Conservation (phyloP, 1,140 invertebrate genomes). For the Nomia melanderi region DNA sequence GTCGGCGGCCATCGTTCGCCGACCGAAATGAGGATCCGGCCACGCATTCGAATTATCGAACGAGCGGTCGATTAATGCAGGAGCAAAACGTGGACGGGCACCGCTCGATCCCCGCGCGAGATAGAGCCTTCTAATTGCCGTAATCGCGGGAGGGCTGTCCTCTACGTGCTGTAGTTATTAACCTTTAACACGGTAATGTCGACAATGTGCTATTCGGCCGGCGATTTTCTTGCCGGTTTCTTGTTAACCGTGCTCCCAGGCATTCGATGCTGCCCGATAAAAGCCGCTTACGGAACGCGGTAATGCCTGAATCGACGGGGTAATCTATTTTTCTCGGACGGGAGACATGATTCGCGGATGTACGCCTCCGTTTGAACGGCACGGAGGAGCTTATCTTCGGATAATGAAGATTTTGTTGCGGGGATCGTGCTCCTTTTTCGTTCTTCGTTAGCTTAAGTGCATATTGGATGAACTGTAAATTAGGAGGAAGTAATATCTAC, state of each 20-base stretch:
- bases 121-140: slow-evolving; percentile 47
- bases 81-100: slow-evolving; percentile 18
- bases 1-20: too few species aligned
- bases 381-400: too few species aligned
- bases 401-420: too few species aligned
- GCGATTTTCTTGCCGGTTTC: background rate
- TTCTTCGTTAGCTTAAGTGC: too few species aligned
- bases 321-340: background rate
- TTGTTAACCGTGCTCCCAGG: too few species aligned
- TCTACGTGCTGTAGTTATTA: slow-evolving; percentile 24
- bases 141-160: slow-evolving; percentile 25
- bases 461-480: too few species aligned
- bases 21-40: slow-evolving; percentile 28
- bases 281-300: background rate
- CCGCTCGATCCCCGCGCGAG: slow-evolving; percentile 13
- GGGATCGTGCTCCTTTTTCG: too few species aligned
- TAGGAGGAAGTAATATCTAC: too few species aligned
- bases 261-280: background rate
- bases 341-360: background rate
- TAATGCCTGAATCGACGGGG: background rate
- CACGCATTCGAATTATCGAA: slow-evolving; percentile 10
- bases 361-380: too few species aligned
- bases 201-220: slow-evolving; percentile 20
- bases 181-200: slow-evolving; percentile 25
- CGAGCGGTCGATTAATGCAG: slow-evolving; percentile 15